A percentile compares a stretch with the other conserved stretches of the same genome.
Evolutionary conservation across 2,888 invertebrate genomes (phyloP).

Genomic region (Acanthoscelides obtectus): DNA sequence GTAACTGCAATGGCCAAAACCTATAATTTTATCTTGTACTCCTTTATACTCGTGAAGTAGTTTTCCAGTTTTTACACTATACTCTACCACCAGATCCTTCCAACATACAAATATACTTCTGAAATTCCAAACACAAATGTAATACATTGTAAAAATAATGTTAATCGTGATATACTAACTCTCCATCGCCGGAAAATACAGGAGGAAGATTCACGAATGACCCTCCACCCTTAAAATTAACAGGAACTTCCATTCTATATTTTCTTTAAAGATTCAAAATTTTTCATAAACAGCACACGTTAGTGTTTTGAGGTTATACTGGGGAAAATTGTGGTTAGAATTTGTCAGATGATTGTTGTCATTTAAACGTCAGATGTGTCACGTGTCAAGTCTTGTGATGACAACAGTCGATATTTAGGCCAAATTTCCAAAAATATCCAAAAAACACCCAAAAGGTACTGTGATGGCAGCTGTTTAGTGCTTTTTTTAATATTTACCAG

Average conservation of each 20-base stretch:
- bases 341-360: not conserved
- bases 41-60: conserved; percentile 56
- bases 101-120: conserved; percentile 61
- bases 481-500: not conserved
- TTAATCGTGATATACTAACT: conserved; percentile 49
- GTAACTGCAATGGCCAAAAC: conserved; percentile 48
- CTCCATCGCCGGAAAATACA: conserved; percentile 57
- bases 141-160: not conserved
- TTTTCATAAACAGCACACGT: not conserved
- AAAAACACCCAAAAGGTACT: not conserved
- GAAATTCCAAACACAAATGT: conserved; percentile 20
- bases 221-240: conserved; percentile 59
- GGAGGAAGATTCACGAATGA: conserved; percentile 58
- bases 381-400: not conserved
- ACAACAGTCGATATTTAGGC: not conserved
- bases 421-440: not conserved
- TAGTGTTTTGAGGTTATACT: not conserved
- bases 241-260: conserved; percentile 38
- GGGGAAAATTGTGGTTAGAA: not conserved
- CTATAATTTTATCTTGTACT: conserved; percentile 50
- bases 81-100: conserved; percentile 57
- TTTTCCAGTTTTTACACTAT: conserved; percentile 62
- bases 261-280: conserved; percentile 3
- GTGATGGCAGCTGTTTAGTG: not conserved
- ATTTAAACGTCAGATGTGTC: not conserved